Base-by-base conservation (phyloP, 2,797 vertebrate species). In the Lutjanus campechanus region DNA sequence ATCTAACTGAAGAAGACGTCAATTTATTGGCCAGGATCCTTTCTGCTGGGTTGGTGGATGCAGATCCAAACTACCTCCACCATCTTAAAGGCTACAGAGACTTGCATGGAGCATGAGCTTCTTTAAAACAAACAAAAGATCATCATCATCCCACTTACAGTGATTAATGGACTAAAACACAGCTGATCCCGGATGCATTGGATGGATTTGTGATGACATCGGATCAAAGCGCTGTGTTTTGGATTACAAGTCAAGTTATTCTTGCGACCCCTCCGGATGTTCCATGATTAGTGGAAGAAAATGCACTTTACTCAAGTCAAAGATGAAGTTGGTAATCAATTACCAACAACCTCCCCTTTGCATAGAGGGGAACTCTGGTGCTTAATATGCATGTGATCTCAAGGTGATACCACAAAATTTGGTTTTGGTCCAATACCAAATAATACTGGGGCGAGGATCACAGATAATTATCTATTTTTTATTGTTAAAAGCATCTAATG, bases 71-170 rank as follows among this genome's bases (percentile, higher is more conserved):
- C 89, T 95, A 95, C 63, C 91, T 96, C 40, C 93, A 96, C 17
- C 96, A 96, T 69, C 91, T 96, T 0, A 96, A 95, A 87, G 92
- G 83, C 81, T 96, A 91, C 91, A 91, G 95, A 84, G 96, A 96
- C 66, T 59, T 95, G 53, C 66, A 9, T 2, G 84, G 71, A 1
- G 66, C 86, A 47, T 90, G 86, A 90, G 7, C 72, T 15, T 10
- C 54, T 22, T 79, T 54, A 43, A 12, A 50, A 6, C 15, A 41
- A 25, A 8, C 20, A 5, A 13, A 29, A 41, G 22, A 36, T 0
- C 3, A 36, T 36, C 29, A 46, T 0, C 44, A 44, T 5, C 11
- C 5, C 46, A 53, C 8, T 36, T n/a, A 56, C 41, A 49, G 20
- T 1, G 8, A n/a, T 5, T 6, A n/a, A 69, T 50, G 19, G 59